Evolutionary conservation across 2,888 invertebrate species (phyloP).

Genomic region (Lamproptera curius): DNA sequence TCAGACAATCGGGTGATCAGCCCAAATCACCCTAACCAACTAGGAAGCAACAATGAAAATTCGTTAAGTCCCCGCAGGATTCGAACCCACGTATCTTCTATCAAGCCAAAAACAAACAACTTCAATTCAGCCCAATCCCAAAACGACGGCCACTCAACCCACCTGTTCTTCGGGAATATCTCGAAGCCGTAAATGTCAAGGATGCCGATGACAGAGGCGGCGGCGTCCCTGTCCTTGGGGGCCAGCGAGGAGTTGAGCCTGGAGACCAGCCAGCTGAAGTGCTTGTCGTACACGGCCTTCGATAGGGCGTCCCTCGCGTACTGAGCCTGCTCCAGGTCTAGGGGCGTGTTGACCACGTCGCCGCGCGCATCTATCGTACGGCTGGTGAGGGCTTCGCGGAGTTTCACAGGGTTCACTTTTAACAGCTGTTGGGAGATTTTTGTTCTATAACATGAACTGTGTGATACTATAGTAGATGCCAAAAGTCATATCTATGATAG

Average conservation of each 20-base stretch:
- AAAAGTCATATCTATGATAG: too few relatives aligned
- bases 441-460: too few relatives aligned
- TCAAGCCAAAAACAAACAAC: too few relatives aligned
- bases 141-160: too few relatives aligned
- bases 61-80: too few relatives aligned
- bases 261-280: conserved; percentile 93
- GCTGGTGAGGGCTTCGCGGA: conserved; percentile 87
- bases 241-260: conserved; percentile 87
- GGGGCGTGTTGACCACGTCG: conserved; percentile 89
- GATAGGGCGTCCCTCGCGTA: conserved; percentile 94
- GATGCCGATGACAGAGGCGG: conserved; percentile 89
- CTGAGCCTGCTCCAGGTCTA: conserved; percentile 88
- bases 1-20: too few relatives aligned
- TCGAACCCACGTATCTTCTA: too few relatives aligned
- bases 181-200: conserved; percentile 97
- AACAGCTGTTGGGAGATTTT: conserved; percentile 79
- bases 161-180: conserved; percentile 93
- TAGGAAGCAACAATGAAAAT: too few relatives aligned
- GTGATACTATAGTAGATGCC: too few relatives aligned
- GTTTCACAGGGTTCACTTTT: conserved; percentile 81
- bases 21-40: too few relatives aligned
- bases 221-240: conserved; percentile 73
- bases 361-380: conserved; percentile 92
- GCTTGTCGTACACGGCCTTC: conserved; percentile 93
- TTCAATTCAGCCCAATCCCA: too few relatives aligned